These are phyloP conservation scores for Drosophila parthenogenetica DNA, from an alignment of 2,888 invertebrate species.

Conservation along the genomic window DNA sequence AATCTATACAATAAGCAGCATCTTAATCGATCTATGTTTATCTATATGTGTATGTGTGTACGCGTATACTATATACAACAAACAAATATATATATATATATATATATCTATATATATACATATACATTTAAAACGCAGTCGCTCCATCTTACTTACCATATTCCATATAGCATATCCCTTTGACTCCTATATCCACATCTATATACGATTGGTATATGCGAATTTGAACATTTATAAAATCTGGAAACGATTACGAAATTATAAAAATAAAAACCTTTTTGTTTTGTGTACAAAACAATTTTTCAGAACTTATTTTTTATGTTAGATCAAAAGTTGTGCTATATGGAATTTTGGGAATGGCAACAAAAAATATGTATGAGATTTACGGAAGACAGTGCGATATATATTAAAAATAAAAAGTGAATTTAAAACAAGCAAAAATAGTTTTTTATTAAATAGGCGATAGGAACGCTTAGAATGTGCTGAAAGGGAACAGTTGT, in stretches of 20 bases:
- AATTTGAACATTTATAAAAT: slow-evolving; percentile 4
- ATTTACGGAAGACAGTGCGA: slow-evolving; percentile 37
- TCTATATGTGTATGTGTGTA: slow-evolving; percentile 25
- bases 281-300: slow-evolving; percentile 1
- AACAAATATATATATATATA: slow-evolving; percentile 9
- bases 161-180: slow-evolving; percentile 23
- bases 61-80: slow-evolving; percentile 15
- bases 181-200: not conserved
- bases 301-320: not conserved
- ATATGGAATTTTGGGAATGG: slow-evolving; percentile 24
- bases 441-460: not conserved
- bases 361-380: slow-evolving; percentile 23
- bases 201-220: not conserved
- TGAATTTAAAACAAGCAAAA: slow-evolving; percentile 36
- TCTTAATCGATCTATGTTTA: slow-evolving; percentile 35
- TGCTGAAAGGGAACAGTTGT: too few relatives aligned
- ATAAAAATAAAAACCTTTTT: not conserved
- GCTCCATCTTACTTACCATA: slow-evolving; percentile 13
- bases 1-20: slow-evolving; percentile 43
- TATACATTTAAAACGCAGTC: slow-evolving; percentile 26
- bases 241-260: slow-evolving; percentile 1
- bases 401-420: slow-evolving; percentile 47
- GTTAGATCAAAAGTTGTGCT: slow-evolving; percentile 21
- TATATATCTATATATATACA: slow-evolving; percentile 19
- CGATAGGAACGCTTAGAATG: not conserved